A percentile compares a stretch with the other conserved stretches of the same genome.
These are phyloP conservation scores for Tachuris rubrigastra DNA, from an alignment of 2,113 vertebrate genomes.

Conservation along the genomic window DNA sequence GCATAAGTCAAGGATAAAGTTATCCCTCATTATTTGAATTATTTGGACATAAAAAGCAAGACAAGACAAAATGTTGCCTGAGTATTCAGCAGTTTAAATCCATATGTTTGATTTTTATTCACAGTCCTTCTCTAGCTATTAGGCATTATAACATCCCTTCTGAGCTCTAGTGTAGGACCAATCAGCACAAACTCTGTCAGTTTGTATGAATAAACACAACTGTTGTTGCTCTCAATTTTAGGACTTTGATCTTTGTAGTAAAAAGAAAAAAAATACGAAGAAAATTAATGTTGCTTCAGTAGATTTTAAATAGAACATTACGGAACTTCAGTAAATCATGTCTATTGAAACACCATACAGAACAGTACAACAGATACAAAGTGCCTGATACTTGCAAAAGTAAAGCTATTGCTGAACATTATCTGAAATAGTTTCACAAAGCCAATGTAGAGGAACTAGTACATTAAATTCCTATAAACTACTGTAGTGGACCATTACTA, in stretches of 20 bases:
- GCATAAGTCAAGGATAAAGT: not conserved
- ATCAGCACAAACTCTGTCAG: not conserved
- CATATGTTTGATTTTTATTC: not conserved
- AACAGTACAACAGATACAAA: not conserved
- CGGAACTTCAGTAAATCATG: not conserved
- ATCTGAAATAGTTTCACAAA: not conserved
- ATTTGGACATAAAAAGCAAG: not conserved
- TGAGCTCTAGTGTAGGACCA: not conserved
- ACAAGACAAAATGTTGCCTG: not conserved
- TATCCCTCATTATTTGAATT: not conserved
- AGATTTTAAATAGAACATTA: slow-evolving; percentile 23
- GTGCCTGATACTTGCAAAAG: slow-evolving; percentile 14
- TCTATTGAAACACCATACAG: not conserved
- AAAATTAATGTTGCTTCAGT: slow-evolving; percentile 8
- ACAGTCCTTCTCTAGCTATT: not conserved
- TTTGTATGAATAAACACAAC: not conserved
- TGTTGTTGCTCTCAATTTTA: not conserved
- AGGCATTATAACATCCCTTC: not conserved
- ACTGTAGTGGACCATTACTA: slow-evolving; percentile 44
- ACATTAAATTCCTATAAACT: slow-evolving; percentile 53
- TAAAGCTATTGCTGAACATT: slow-evolving; percentile 31
- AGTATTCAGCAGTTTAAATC: not conserved
- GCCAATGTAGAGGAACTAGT: not conserved
- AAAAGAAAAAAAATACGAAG: not conserved
- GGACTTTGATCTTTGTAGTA: not conserved